Evolutionary conservation across 2,797 vertebrate species (phyloP), one percentile per base, ranked within the genome.

Genomic region (Glyptemys insculpta): DNA sequence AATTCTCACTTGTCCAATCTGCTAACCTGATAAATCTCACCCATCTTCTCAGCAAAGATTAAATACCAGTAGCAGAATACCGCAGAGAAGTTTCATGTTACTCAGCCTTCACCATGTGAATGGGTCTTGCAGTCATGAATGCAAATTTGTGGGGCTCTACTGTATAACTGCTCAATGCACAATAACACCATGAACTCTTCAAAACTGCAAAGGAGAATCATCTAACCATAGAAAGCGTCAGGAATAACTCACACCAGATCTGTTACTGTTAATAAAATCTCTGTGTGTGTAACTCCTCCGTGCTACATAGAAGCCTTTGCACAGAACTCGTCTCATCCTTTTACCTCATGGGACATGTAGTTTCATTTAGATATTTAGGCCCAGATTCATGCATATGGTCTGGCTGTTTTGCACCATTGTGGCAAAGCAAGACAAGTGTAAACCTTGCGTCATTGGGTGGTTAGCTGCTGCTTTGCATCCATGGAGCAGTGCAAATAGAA

Each of bases 181-280:
- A 90, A 86, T 0, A 84, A 0, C 10, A 84, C n/a, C 3, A 34
- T 14, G 81, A 86, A 34, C 10, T 94, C 91, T 91, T 84, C 68
- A 86, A 89, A 62, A 3, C 18, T 8, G 0, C 3, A 15, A 85
- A 81, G 47, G 68, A 76, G 81, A 89, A 88, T 6, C 68, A 79
- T 18, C 1, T 1, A 47, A 62, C 3, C 6, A 25, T 6, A n/a
- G 41, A 74, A 29, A 49, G 2, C 25, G 44, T 27, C 0, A 0
- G 54, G 1, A 78, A 78, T 78, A 78, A 47, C 15, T 19, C 68
- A 72, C 21, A 72, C 37, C 68, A 80, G 44, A n/a, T 41, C 85
- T 68, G 52, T 56, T 27, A 78, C 14, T 14, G 21, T 78, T 44
- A 78, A 78, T 49, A 86, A 37, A 29, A 41, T 68, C 34, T 68